A percentile compares a stretch with the other conserved stretches of the same genome.
Evolutionary conservation across 1,140 invertebrate species (phyloP).

Genomic region (Drosophila varians): DNA sequence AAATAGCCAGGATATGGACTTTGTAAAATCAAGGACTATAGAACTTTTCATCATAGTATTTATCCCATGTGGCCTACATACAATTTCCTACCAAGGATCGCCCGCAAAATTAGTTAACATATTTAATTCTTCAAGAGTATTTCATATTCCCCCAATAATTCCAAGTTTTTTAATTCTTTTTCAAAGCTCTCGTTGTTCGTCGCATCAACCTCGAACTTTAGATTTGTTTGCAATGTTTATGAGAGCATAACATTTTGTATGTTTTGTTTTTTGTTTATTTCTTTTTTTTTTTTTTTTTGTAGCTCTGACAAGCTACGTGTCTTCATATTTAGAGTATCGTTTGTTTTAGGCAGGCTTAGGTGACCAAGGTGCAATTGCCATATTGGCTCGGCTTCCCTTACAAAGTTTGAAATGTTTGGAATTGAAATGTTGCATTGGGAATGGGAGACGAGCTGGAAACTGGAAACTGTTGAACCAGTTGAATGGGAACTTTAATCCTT

Average conservation of each 20-base stretch:
- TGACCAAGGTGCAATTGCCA: conserved; percentile 42
- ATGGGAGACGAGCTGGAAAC: conserved; percentile 11
- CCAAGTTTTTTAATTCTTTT: not conserved
- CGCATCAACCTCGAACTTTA: conserved; percentile 79
- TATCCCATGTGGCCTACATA: too few relatives aligned
- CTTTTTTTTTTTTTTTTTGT: conserved; percentile 23
- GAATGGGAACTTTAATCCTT: too few relatives aligned
- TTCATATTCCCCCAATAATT: too few relatives aligned
- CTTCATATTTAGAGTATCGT: conserved; percentile 28
- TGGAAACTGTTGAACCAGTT: not conserved
- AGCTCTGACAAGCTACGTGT: conserved; percentile 53
- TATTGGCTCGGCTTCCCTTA: conserved; percentile 29
- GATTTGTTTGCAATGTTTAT: conserved; percentile 80
- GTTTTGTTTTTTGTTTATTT: conserved; percentile 18
- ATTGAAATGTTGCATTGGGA: conserved; percentile 14
- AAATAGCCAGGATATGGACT: too few relatives aligned
- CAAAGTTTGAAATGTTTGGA: conserved; percentile 19
- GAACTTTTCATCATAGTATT: too few relatives aligned
- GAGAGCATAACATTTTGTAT: conserved; percentile 75
- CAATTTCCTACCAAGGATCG: too few relatives aligned
- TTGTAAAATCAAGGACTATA: too few relatives aligned
- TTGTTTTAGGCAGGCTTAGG: conserved; percentile 37
- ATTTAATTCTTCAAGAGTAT: too few relatives aligned
- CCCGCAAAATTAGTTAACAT: too few relatives aligned
- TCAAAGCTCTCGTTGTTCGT: conserved; percentile 47